Conservation (phyloP, 2,113 vertebrate genomes). For the Numida meleagris region DNA sequence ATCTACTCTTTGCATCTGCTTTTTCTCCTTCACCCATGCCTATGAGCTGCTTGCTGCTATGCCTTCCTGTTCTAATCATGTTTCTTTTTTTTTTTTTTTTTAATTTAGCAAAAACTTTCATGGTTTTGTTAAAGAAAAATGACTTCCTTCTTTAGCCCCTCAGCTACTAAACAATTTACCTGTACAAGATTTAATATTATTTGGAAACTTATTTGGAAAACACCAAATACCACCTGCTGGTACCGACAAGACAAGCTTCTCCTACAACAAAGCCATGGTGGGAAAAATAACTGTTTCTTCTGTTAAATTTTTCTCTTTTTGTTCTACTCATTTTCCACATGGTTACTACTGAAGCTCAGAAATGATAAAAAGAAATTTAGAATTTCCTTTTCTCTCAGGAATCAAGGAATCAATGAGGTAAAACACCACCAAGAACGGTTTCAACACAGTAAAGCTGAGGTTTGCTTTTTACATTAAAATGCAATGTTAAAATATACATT, state of each 20-base stretch:
- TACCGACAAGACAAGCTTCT: neutral
- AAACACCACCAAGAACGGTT: conserved; percentile 1
- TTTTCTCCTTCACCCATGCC: neutral
- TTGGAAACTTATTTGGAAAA: neutral
- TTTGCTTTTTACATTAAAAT: conserved; percentile 13
- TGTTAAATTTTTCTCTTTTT: neutral
- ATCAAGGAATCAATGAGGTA: neutral
- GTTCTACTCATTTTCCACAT: neutral
- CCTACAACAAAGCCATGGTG: neutral
- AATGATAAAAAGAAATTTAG: neutral
- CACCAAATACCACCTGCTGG: neutral
- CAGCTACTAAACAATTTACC: neutral
- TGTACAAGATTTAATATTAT: neutral
- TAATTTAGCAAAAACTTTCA: neutral
- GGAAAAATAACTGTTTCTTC: neutral
- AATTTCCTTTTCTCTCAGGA: neutral
- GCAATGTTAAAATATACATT: neutral
- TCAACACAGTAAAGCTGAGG: neutral
- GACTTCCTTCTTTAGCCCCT: neutral
- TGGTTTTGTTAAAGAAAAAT: neutral
- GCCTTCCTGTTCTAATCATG: neutral
- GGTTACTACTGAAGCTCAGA: neutral
- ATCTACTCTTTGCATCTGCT: neutral
- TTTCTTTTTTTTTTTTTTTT: neutral
- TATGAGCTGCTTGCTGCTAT: neutral